phyloP scores from a whole-genome alignment of 2,888 invertebrate genomes.

The Apotomis turbidana region DNA sequence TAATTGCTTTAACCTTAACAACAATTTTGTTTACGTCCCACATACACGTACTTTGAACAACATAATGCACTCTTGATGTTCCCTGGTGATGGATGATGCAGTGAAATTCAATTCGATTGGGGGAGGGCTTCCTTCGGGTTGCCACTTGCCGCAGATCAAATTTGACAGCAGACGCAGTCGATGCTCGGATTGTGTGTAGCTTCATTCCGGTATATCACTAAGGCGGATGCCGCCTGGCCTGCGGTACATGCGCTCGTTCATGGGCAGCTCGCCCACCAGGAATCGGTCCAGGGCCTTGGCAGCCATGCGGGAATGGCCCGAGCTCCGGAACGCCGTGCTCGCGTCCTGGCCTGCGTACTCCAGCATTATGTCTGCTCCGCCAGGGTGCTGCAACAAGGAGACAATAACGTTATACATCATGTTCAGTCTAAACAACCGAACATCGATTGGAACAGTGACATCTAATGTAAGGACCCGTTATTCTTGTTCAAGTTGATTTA shows the following conservation, averaged over 20 bases:
- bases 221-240: conserved; percentile 84
- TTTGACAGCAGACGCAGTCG: background rate
- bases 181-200: background rate
- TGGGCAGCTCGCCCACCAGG: conserved; percentile 90
- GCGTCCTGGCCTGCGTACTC: conserved; percentile 95
- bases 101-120: background rate
- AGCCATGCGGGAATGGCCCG: conserved; percentile 89
- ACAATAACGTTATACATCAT: conserved; percentile 40
- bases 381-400: conserved; percentile 87
- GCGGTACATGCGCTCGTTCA: conserved; percentile 89
- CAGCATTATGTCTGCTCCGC: conserved; percentile 91
- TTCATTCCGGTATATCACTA: conserved; percentile 82
- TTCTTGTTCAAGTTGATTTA: too few species aligned
- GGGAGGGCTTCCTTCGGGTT: background rate
- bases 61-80: conserved; percentile 1
- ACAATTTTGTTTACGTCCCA: conserved; percentile 31
- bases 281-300: conserved; percentile 86
- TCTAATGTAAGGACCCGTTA: too few species aligned
- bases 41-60: conserved; percentile 32
- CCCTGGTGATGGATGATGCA: background rate
- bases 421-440: background rate
- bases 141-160: background rate
- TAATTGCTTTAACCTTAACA: conserved; percentile 30
- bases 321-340: conserved; percentile 91
- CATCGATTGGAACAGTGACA: too few species aligned